These are phyloP conservation scores for Metallyticus violacea DNA, from an alignment of 2,888 invertebrate species.

Conservation along the genomic window DNA sequence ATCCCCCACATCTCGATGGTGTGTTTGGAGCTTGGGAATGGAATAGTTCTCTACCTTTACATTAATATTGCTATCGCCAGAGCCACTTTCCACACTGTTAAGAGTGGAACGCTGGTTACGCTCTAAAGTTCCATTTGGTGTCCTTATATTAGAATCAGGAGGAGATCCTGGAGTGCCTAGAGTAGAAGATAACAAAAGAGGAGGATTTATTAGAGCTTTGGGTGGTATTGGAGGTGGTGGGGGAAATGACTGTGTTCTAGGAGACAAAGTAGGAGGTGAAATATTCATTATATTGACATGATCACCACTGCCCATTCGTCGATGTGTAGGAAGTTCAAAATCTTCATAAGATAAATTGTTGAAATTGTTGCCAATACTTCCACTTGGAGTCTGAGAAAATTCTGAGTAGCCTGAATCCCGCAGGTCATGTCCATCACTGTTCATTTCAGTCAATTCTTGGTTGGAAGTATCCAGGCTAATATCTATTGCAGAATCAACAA, in stretches of 20 bases:
- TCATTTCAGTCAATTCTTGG: neutral
- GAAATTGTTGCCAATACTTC: constrained; percentile 40
- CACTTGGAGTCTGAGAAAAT: constrained; percentile 40
- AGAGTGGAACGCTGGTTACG: neutral
- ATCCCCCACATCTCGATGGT: neutral
- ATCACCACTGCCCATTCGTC: constrained; percentile 11
- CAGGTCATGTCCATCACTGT: constrained; percentile 51
- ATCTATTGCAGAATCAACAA: constrained; percentile 30
- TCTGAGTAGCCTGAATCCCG: constrained; percentile 51
- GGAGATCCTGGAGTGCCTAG: neutral
- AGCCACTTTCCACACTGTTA: neutral
- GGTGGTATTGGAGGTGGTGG: constrained; percentile 41
- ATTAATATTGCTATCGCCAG: constrained; percentile 23
- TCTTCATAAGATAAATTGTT: constrained; percentile 50
- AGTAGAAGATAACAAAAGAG: constrained; percentile 28
- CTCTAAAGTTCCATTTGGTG: constrained; percentile 16
- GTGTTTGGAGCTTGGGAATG: constrained; percentile 46
- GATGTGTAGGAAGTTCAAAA: constrained; percentile 43
- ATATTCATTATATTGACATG: constrained; percentile 26
- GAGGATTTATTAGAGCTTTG: constrained; percentile 34
- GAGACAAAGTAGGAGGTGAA: constrained; percentile 36
- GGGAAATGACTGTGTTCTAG: constrained; percentile 35
- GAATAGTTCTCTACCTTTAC: constrained; percentile 46
- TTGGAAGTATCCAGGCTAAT: constrained; percentile 26
- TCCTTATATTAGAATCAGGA: neutral